These are phyloP conservation scores for Conomelus anceps DNA, from an alignment of 2,888 invertebrate species.

Conservation along the genomic window DNA sequence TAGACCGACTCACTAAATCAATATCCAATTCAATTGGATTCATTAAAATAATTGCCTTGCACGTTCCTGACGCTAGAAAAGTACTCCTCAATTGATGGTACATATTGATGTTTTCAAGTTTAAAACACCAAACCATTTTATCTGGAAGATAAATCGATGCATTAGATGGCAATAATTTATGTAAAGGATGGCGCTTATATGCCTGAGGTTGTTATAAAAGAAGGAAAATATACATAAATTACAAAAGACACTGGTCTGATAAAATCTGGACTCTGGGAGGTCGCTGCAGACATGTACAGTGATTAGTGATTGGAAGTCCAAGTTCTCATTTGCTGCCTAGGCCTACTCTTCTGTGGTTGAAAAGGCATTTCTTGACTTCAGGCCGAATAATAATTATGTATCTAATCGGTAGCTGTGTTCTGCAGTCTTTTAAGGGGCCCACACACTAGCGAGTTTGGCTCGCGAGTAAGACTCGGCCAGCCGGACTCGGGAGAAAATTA, in stretches of 20 bases:
- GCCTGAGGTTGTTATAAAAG: not conserved
- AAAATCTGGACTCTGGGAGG: not conserved
- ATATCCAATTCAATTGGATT: not conserved
- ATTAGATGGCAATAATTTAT: not conserved
- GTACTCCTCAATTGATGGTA: not conserved
- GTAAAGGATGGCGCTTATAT: not conserved
- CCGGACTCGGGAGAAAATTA: no score
- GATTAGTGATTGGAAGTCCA: not conserved
- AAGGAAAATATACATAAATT: not conserved
- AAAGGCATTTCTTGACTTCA: not conserved
- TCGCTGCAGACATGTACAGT: not conserved
- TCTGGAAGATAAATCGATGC: not conserved
- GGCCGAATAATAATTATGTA: not conserved
- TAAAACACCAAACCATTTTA: not conserved
- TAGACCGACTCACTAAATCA: no score
- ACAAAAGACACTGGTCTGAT: not conserved
- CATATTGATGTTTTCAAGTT: not conserved
- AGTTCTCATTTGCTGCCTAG: not conserved
- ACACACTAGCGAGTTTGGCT: no score
- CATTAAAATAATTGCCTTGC: not conserved
- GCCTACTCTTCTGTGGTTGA: not conserved
- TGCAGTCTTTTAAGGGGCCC: no score
- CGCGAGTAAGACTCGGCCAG: no score
- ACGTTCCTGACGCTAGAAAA: not conserved
- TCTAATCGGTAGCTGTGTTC: not conserved